These are phyloP conservation scores for Acanthisitta chloris DNA, from an alignment of 2,113 vertebrate genomes.

Conservation along the genomic window DNA sequence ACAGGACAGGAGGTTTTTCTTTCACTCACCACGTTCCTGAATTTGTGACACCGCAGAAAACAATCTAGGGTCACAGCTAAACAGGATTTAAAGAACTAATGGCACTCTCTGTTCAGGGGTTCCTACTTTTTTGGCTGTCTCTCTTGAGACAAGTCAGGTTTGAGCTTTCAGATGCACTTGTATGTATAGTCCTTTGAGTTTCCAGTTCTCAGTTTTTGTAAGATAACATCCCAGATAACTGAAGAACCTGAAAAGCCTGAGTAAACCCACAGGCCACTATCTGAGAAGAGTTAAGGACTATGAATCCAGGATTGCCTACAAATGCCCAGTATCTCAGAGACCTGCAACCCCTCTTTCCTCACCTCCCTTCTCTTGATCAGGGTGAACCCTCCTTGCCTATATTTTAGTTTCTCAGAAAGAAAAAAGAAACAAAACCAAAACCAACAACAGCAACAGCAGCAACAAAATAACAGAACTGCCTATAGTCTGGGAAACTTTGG, in stretches of 20 bases:
- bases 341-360: background rate
- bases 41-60: background rate
- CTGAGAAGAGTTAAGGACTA: background rate
- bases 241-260: background rate
- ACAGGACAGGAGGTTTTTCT: background rate
- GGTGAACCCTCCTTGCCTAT: rapidly evolving
- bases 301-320: background rate
- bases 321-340: background rate
- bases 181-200: background rate
- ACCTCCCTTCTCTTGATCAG: background rate
- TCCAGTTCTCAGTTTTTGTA: background rate
- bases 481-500: background rate
- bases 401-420: background rate
- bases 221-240: background rate
- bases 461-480: background rate
- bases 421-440: background rate
- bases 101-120: rapidly evolving
- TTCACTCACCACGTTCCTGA: background rate
- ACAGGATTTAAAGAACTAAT: background rate
- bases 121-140: background rate
- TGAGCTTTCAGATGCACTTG: background rate
- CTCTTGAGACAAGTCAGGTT: background rate
- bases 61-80: background rate
- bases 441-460: background rate
- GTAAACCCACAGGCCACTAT: rapidly evolving